phyloP scores from a whole-genome alignment of 2,113 vertebrate genomes.

The Nibea coibor region DNA sequence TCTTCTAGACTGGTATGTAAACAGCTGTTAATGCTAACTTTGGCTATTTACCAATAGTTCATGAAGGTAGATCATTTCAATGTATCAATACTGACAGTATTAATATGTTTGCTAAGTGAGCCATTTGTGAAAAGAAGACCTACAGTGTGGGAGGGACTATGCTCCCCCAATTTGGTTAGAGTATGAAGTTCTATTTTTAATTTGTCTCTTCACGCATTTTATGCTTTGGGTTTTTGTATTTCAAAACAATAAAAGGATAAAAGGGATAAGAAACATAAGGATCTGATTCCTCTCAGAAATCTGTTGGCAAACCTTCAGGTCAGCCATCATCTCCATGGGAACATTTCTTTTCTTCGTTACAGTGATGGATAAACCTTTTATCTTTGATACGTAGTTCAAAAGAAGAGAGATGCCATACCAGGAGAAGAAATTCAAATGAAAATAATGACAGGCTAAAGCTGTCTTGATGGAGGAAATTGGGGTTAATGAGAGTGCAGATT shows the following conservation, averaged over 20 bases:
- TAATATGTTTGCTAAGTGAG: no score
- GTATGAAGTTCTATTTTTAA: not conserved
- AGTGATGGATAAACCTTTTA: constrained; percentile 24
- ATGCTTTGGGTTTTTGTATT: not conserved
- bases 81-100: no score
- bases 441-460: constrained; percentile 27
- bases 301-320: constrained; percentile 7
- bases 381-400: constrained; percentile 36
- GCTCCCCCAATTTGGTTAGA: no score
- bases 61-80: no score
- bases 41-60: no score
- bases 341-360: constrained; percentile 9
- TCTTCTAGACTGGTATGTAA: no score
- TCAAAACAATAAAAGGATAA: not conserved
- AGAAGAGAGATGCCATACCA: constrained; percentile 14
- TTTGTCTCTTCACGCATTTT: not conserved
- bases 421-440: constrained; percentile 21
- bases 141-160: no score
- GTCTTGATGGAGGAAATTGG: constrained; percentile 30
- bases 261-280: not conserved
- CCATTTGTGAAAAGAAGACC: no score
- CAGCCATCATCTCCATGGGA: constrained; percentile 30
- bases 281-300: not conserved
- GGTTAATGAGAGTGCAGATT: constrained; percentile 42
- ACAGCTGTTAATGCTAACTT: no score